Evolutionary conservation across 2,797 vertebrate species (phyloP).

Genomic region (Sebastolobus altivelis): DNA sequence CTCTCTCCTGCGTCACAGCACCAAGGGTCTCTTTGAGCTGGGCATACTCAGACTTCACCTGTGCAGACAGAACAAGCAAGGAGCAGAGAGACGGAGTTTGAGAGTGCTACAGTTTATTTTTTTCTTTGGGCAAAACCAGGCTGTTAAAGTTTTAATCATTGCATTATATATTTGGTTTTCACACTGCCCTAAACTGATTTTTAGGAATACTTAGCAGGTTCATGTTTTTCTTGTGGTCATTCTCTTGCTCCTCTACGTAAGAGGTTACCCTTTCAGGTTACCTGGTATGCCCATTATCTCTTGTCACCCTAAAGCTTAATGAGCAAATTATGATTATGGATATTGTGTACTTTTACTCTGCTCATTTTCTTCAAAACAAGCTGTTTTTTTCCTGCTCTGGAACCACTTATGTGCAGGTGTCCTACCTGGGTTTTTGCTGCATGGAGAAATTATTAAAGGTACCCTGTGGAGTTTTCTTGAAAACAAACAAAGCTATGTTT

Average conservation of each 20-base stretch:
- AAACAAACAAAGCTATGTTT: not conserved
- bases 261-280: not conserved
- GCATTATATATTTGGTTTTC: slow-evolving; percentile 7
- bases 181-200: not conserved
- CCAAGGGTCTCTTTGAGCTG: slow-evolving; percentile 86
- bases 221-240: not conserved
- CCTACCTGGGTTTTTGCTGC: not conserved
- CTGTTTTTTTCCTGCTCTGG: not conserved
- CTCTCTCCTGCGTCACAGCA: slow-evolving; percentile 90
- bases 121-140: not conserved
- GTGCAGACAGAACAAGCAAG: slow-evolving; percentile 43
- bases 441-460: not conserved
- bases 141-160: not conserved
- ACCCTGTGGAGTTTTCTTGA: not conserved
- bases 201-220: not conserved
- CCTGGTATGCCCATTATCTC: not conserved
- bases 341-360: not conserved
- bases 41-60: slow-evolving; percentile 94
- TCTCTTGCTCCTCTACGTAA: not conserved
- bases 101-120: slow-evolving; percentile 1
- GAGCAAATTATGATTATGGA: not conserved
- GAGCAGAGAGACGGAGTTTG: slow-evolving; percentile 29
- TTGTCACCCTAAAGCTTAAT: not conserved
- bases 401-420: not conserved
- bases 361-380: not conserved